Base-by-base conservation (phyloP, 2,797 vertebrate species). In the Meda fulgida region DNA sequence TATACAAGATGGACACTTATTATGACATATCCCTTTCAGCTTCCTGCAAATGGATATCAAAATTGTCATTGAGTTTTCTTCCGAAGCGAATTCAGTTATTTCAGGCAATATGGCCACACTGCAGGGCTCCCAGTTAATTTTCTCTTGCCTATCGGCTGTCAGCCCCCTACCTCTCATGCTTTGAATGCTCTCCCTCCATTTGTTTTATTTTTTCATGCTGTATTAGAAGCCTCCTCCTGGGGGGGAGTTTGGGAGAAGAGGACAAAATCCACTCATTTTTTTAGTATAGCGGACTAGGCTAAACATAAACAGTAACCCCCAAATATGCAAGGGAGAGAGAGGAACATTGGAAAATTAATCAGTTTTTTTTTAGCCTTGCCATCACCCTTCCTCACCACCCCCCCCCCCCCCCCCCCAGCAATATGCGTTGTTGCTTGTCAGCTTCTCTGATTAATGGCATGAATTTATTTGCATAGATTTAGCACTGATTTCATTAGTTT, bases 401-500 rank as follows among this genome's bases (percentile, higher is more conserved):
- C 95, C 95, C 94, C 94, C 94, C 92, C 96, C 95, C 95, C 92
- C 94, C 94, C 95, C 94, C 95, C 93, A 95, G 94, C 96, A 97
- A 96, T 97, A 97, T 96, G 96, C 96, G 96, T 96, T 95, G 96
- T 96, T 95, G 96, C 96, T 96, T 98, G 97, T 97, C 98, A 98
- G 96, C 94, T 94, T 95, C 91, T 85, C 93, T 98, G 97, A 99
- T 97, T 96, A 97, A 99, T 98, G 96, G 96, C 96, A 91, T 96
- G 95, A 94, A 96, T 97, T 93, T 93, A 98, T 99, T 99, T 98
- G 96, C 97, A 99, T 99, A 96, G 96, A 96, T 98, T 98, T 97
- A 96, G 94, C 95, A 96, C 95, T 94, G 96, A 95, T 96, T 95
- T 94, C 94, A 95, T 96, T 96, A 94, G 95, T 96, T 96, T 96